Evolutionary conservation across 2,888 invertebrate species (phyloP), one percentile per base, ranked within the genome.

Genomic region (Cephus sareptanus): DNA sequence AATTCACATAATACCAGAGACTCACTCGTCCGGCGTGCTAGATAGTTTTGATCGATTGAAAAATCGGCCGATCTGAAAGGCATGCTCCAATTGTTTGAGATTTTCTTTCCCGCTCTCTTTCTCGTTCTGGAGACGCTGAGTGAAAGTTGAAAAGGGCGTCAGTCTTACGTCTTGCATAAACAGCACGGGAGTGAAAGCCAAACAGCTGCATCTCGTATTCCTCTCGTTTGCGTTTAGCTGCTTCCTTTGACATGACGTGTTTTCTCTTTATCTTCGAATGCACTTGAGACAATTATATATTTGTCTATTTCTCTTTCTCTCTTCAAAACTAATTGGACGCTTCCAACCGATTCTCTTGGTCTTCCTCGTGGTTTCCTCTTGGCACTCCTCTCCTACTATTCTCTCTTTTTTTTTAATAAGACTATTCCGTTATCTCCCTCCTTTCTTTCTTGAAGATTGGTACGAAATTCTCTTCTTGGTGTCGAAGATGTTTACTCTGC

Each of bases 201-300:
- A 89, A 89, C 86, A 90, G 86, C 87, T 90, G 90, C 90, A 89
- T 89, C 84, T 90, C 87, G 84, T 90, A 90, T 81, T 90, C 90
- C 84, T 90, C 90, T 77, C 81, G 83, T 82, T 86, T 86, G 34
- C 89, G 87, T 76, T 84, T 85, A 31, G 75, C 68, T 68, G 75
- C 33, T 34, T 79, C 77, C 34, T 69, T 31, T 12, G 75, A 77
- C 79, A 79, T 79, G 56, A 9, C 11, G 30, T 68, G 74, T 75
- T 77, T 34, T 31, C 35, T 75, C 37, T 70, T 74, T 70, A 69
- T 33, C 30, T 69, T 74, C 13, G 33, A 80, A 74, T 75, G 33
- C 74, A 76, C 23, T 23, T 31, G 31, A 35, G 23, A 56, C 23
- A 9, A 56, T 75, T 73, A 74, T 74, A 74, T 75, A 76, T 71